Percentiles rank a stretch among this genome's conserved stretches.
Evolutionary conservation across 2,113 vertebrate genomes (phyloP).

Genomic region (Oncorhynchus masou): DNA sequence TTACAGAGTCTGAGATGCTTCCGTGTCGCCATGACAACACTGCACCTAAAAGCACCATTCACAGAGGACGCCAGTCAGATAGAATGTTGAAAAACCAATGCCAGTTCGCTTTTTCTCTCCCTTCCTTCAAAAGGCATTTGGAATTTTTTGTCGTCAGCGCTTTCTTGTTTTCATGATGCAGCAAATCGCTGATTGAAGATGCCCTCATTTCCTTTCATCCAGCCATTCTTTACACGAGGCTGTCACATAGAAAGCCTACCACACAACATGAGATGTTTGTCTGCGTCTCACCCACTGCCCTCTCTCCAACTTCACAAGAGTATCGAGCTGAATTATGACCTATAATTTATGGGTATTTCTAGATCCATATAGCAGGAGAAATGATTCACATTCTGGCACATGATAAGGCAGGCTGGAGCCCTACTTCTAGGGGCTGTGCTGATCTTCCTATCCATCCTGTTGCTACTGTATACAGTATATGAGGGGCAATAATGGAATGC

Average conservation of each 20-base stretch:
- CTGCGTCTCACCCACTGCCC: background rate
- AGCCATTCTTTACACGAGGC: background rate
- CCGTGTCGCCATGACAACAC: slow-evolving; percentile 50
- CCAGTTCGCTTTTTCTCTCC: too few relatives aligned
- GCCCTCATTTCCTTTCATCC: background rate
- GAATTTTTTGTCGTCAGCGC: too few relatives aligned
- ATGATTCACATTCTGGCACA: too few relatives aligned
- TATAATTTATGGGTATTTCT: background rate
- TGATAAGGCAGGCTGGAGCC: too few relatives aligned
- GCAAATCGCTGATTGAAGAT: background rate
- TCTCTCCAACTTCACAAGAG: background rate
- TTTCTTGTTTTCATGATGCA: background rate
- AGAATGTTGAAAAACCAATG: background rate
- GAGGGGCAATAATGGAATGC: too few relatives aligned
- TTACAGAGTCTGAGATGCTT: slow-evolving; percentile 29
- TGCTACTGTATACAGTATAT: too few relatives aligned
- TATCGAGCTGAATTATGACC: background rate
- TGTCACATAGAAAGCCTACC: background rate
- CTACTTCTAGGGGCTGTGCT: too few relatives aligned
- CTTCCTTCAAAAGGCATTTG: too few relatives aligned
- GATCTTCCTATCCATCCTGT: too few relatives aligned
- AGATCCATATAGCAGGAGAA: too few relatives aligned
- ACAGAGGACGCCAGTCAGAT: background rate
- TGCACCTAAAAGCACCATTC: slow-evolving; percentile 24
- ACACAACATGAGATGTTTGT: background rate